These are phyloP conservation scores for Desmodus rotundus DNA, from an alignment of 2,113 vertebrate species.

Conservation along the genomic window DNA sequence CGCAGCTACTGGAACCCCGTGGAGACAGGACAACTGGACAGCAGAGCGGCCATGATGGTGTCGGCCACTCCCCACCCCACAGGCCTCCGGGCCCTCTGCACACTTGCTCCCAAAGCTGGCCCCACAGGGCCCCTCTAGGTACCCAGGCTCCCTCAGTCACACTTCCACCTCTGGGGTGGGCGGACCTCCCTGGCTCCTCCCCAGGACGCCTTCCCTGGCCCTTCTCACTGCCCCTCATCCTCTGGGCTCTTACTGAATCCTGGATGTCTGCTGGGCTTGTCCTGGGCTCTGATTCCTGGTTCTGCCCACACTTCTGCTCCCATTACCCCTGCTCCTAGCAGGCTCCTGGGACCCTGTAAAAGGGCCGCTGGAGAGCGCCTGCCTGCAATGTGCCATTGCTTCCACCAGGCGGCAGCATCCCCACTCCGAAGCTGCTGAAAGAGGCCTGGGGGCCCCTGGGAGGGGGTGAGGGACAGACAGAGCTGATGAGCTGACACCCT, in stretches of 20 bases:
- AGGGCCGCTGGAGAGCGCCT: fast-evolving
- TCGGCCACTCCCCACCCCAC: fast-evolving
- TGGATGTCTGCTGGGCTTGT: background rate
- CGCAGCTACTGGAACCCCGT: fast-evolving
- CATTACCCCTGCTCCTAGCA: background rate
- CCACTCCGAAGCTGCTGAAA: fast-evolving
- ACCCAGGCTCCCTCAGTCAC: background rate
- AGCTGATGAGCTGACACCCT: background rate
- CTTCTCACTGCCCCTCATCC: background rate
- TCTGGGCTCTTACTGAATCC: background rate
- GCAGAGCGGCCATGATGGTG: fast-evolving
- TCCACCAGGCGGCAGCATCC: slow-evolving; percentile 50
- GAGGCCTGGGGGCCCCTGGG: fast-evolving
- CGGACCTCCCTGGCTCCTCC: too few relatives aligned
- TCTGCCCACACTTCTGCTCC: background rate
- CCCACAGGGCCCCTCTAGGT: background rate
- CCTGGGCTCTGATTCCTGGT: background rate
- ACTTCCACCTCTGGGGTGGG: background rate
- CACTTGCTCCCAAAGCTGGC: background rate
- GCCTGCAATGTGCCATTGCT: background rate
- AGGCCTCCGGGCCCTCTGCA: fast-evolving
- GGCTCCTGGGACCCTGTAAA: background rate
- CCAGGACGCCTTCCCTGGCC: background rate
- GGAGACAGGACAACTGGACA: fast-evolving
- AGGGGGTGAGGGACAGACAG: fast-evolving